These are phyloP conservation scores for Amphiprion percula DNA, from an alignment of 2,113 vertebrate genomes.

Conservation along the genomic window DNA sequence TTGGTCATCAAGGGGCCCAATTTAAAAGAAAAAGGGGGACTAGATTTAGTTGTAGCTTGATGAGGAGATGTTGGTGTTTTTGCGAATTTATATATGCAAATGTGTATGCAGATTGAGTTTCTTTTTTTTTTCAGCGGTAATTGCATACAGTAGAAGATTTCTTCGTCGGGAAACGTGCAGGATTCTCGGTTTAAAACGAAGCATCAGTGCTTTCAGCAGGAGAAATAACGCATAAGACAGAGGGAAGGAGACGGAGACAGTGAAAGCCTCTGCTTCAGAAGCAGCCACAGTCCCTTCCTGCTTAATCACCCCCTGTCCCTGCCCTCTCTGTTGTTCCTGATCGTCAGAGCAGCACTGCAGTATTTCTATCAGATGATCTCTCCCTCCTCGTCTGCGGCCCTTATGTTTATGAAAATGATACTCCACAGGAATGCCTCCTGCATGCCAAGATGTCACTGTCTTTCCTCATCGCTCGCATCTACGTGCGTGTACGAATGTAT, in stretches of 20 bases:
- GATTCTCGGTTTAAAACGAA: constrained; percentile 37
- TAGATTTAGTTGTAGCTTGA: neutral
- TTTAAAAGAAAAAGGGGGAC: constrained; percentile 15
- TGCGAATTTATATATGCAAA: neutral
- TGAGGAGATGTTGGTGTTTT: neutral
- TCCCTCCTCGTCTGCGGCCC: constrained; percentile 79
- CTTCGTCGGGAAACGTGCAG: neutral
- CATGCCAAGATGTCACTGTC: constrained; percentile 83
- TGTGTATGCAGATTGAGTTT: neutral
- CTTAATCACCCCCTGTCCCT: constrained; percentile 75
- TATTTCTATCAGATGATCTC: constrained; percentile 82
- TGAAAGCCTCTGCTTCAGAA: constrained; percentile 60
- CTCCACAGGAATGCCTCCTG: constrained; percentile 81
- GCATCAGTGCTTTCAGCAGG: constrained; percentile 37
- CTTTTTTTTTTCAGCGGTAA: neutral
- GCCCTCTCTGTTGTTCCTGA: constrained; percentile 77
- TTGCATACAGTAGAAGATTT: neutral
- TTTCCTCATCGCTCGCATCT: constrained; percentile 76
- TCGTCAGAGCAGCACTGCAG: constrained; percentile 79
- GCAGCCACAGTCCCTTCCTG: constrained; percentile 73
- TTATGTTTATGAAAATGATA: constrained; percentile 85
- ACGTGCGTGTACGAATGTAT: constrained; percentile 51
- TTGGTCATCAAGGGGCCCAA: constrained; percentile 34
- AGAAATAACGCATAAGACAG: constrained; percentile 49
- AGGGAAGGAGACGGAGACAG: constrained; percentile 39